These are phyloP conservation scores for Nasonia vitripennis DNA, from an alignment of 1,140 invertebrate genomes.

Conservation along the genomic window DNA sequence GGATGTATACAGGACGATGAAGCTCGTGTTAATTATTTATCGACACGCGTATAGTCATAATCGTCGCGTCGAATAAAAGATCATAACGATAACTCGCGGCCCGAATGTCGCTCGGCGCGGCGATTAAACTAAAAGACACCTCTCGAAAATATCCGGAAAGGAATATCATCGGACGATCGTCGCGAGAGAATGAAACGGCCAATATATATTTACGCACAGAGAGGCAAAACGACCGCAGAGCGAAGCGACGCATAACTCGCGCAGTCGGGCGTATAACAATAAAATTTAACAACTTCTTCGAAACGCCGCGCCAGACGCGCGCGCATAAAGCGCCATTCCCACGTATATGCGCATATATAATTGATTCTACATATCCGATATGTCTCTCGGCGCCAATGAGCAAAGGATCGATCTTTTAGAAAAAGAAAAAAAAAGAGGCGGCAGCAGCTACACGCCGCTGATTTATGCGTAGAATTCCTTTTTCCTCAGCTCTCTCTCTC, in stretches of 20 bases:
- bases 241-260: slow-evolving; percentile 23
- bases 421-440: not conserved
- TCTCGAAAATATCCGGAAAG: not conserved
- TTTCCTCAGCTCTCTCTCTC: not conserved
- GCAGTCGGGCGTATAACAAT: slow-evolving; percentile 39
- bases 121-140: slow-evolving; percentile 34
- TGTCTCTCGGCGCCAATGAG: slow-evolving; percentile 19
- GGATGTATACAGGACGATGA: too few relatives aligned
- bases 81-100: slow-evolving; percentile 4
- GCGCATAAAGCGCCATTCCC: slow-evolving; percentile 10
- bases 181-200: not conserved
- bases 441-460: slow-evolving; percentile 3
- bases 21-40: too few relatives aligned
- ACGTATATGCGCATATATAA: slow-evolving; percentile 19
- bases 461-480: slow-evolving; percentile 38
- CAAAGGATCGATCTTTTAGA: not conserved
- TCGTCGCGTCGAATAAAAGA: too few relatives aligned
- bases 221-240: not conserved
- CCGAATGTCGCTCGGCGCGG: slow-evolving; percentile 8
- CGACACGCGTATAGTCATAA: not conserved
- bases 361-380: slow-evolving; percentile 39
- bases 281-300: slow-evolving; percentile 53
- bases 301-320: not conserved
- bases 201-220: not conserved
- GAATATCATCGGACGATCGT: too few relatives aligned